Evolutionary conservation across 2,888 invertebrate species (phyloP).

Genomic region (Frankliniella fusca): DNA sequence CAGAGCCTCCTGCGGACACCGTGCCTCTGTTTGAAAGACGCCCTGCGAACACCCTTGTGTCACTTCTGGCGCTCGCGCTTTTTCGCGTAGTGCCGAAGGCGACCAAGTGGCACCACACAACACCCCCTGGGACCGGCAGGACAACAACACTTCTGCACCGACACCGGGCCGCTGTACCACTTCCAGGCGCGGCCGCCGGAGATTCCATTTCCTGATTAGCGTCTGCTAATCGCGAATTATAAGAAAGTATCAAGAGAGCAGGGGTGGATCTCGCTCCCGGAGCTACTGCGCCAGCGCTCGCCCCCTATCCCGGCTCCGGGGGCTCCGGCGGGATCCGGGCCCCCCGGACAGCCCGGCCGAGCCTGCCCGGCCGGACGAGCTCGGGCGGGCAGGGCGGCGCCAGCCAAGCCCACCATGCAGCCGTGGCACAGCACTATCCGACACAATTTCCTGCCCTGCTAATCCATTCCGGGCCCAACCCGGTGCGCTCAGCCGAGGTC

Average conservation of each 20-base stretch:
- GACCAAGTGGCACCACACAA: no score
- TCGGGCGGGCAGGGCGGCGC: no score
- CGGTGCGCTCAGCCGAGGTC: background rate
- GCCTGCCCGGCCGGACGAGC: background rate
- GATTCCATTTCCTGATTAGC: constrained; percentile 20
- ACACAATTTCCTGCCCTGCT: constrained; percentile 13
- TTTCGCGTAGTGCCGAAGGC: no score
- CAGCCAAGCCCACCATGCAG: no score
- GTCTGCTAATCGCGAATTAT: background rate
- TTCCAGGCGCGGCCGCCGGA: background rate
- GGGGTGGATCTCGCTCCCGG: background rate
- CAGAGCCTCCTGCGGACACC: no score
- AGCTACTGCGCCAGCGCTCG: background rate
- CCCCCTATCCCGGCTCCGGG: background rate
- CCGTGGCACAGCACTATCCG: background rate
- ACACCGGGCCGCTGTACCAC: no score
- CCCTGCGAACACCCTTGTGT: no score
- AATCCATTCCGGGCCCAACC: constrained; percentile 7
- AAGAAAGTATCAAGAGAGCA: background rate
- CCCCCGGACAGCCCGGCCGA: background rate
- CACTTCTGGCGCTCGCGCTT: no score
- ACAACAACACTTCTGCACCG: no score
- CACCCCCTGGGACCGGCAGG: no score
- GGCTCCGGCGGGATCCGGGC: background rate
- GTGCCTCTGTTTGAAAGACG: no score